Evolutionary conservation across 2,113 vertebrate species (phyloP).

Genomic region (Scatophagus argus): DNA sequence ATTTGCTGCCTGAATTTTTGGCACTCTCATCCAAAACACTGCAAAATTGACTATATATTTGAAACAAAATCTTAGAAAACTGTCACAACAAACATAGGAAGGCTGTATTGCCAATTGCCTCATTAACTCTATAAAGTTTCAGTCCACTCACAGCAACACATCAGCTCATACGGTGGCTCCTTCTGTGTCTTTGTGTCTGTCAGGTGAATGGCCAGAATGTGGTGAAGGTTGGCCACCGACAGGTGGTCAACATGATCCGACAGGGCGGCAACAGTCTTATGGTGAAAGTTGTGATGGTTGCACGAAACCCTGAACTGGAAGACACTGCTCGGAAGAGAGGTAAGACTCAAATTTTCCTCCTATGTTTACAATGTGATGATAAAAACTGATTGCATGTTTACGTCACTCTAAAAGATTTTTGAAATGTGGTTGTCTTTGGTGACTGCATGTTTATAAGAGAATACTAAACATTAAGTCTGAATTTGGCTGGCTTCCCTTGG

Average conservation of each 20-base stretch:
- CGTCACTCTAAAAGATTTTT: slow-evolving; percentile 39
- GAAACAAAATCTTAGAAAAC: neutral
- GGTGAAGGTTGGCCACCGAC: slow-evolving; percentile 94
- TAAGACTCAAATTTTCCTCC: slow-evolving; percentile 59
- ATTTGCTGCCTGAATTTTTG: slow-evolving; percentile 22
- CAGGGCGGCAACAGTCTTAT: slow-evolving; percentile 94
- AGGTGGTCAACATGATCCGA: slow-evolving; percentile 96
- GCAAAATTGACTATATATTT: neutral
- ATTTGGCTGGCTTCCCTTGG: slow-evolving; percentile 69
- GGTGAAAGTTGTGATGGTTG: slow-evolving; percentile 96
- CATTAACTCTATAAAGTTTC: neutral
- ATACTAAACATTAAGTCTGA: slow-evolving; percentile 67
- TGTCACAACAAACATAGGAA: neutral
- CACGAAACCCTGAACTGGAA: slow-evolving; percentile 92
- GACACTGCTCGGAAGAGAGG: slow-evolving; percentile 91
- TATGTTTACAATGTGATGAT: slow-evolving; percentile 40
- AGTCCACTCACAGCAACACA: neutral
- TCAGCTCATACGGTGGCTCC: neutral
- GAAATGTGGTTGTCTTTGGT: slow-evolving; percentile 48
- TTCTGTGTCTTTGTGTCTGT: slow-evolving; percentile 10
- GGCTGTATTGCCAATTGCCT: neutral
- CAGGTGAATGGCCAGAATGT: slow-evolving; percentile 94
- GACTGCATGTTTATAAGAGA: slow-evolving; percentile 64
- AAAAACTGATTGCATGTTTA: slow-evolving; percentile 59
- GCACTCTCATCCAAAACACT: neutral